A percentile compares a stretch with the other conserved stretches of the same genome.
These are phyloP conservation scores for Microtus pennsylvanicus DNA, from an alignment of 2,113 vertebrate species.

Conservation along the genomic window DNA sequence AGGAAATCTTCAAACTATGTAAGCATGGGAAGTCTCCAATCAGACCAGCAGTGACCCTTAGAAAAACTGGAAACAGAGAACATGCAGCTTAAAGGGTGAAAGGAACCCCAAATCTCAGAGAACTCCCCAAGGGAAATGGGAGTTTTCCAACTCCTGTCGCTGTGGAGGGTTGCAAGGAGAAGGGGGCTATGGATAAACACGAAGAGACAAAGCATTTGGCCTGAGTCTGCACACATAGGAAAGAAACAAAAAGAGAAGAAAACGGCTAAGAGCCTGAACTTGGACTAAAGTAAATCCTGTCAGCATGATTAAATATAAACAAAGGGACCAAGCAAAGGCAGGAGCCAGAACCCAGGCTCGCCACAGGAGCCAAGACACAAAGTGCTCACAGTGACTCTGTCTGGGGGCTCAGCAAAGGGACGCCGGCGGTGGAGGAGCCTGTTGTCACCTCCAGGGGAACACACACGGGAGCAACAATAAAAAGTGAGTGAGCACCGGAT, in stretches of 20 bases:
- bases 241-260: constrained; percentile 54
- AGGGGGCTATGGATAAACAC: background rate
- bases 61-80: constrained; percentile 54
- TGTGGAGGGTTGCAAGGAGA: background rate
- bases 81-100: background rate
- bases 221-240: background rate
- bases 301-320: constrained; percentile 68
- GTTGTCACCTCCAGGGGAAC: background rate
- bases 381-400: background rate
- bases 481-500: background rate
- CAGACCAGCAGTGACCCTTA: constrained; percentile 45
- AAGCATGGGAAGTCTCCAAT: constrained; percentile 7
- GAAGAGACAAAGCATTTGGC: constrained; percentile 31
- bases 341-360: constrained; percentile 35
- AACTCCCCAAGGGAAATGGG: background rate
- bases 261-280: constrained; percentile 44
- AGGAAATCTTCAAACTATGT: constrained; percentile 47
- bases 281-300: constrained; percentile 56
- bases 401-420: background rate
- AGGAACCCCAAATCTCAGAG: background rate
- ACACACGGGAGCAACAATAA: background rate
- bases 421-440: background rate
- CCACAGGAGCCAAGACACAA: background rate
- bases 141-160: background rate
- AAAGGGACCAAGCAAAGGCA: constrained; percentile 47